These are phyloP conservation scores for Drosophila sucinea DNA, from an alignment of 1,140 invertebrate genomes.

Conservation along the genomic window DNA sequence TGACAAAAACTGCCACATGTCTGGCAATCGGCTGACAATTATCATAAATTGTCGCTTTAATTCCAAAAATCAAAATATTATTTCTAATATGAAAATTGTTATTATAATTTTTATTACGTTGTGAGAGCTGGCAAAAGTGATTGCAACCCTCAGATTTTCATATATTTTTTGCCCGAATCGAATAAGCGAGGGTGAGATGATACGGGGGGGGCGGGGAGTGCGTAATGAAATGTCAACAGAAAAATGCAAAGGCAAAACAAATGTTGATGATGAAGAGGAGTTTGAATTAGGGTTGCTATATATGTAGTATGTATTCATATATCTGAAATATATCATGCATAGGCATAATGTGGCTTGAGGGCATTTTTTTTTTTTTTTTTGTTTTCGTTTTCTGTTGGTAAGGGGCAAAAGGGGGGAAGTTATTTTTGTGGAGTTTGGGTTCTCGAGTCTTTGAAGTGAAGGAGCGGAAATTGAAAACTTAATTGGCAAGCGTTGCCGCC, in stretches of 20 bases:
- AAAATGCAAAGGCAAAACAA: conserved; percentile 41
- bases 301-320: not conserved
- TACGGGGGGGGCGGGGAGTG: conserved; percentile 13
- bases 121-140: conserved; percentile 53
- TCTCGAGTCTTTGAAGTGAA: conserved; percentile 42
- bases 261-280: conserved; percentile 16
- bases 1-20: conserved; percentile 57
- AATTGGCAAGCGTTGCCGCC: conserved; percentile 32
- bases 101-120: conserved; percentile 72
- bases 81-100: conserved; percentile 67
- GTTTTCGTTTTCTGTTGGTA: not conserved
- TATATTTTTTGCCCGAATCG: not conserved
- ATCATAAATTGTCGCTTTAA: conserved; percentile 66
- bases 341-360: conserved; percentile 25
- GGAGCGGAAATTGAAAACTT: conserved; percentile 59
- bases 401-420: not conserved
- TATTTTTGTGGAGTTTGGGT: not conserved
- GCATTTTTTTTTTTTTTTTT: not conserved
- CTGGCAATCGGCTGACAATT: conserved; percentile 48
- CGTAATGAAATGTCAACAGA: conserved; percentile 74
- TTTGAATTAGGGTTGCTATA: conserved; percentile 13
- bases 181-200: not conserved
- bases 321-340: conserved; percentile 5
- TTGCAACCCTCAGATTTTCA: conserved; percentile 41
- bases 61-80: conserved; percentile 60